Percentiles rank a stretch among this genome's conserved stretches.
These are phyloP conservation scores for Burhinus oedicnemus DNA, from an alignment of 2,113 vertebrate species.

Conservation along the genomic window DNA sequence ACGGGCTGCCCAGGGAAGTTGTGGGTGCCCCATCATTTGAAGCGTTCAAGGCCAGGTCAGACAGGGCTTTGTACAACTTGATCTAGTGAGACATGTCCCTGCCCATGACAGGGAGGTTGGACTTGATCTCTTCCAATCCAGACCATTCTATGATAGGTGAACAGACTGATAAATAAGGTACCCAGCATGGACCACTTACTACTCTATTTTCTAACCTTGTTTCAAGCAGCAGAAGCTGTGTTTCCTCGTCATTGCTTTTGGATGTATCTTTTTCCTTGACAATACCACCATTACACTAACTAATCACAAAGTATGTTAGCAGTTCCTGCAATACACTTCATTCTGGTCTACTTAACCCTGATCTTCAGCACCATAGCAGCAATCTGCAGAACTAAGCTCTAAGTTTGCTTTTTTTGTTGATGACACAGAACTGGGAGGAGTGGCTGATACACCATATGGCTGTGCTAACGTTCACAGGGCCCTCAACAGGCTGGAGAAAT, in stretches of 20 bases:
- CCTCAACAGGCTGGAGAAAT: not conserved
- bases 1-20: not conserved
- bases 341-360: not conserved
- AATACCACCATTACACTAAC: not conserved
- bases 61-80: not conserved
- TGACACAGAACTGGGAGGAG: not conserved
- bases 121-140: not conserved
- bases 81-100: not conserved
- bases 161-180: not conserved
- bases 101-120: accelerated
- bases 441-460: not conserved
- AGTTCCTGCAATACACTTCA: not conserved
- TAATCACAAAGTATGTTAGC: not conserved
- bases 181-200: not conserved
- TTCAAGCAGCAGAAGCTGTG: not conserved
- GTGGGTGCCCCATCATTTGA: not conserved
- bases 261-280: not conserved
- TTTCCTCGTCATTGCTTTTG: not conserved
- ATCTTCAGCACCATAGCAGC: not conserved
- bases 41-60: not conserved
- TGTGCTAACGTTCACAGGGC: not conserved
- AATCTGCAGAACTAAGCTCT: not conserved
- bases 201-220: not conserved
- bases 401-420: not conserved
- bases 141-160: not conserved